Conservation (phyloP, 2,797 vertebrate genomes). For the Serranus cabrilla region DNA sequence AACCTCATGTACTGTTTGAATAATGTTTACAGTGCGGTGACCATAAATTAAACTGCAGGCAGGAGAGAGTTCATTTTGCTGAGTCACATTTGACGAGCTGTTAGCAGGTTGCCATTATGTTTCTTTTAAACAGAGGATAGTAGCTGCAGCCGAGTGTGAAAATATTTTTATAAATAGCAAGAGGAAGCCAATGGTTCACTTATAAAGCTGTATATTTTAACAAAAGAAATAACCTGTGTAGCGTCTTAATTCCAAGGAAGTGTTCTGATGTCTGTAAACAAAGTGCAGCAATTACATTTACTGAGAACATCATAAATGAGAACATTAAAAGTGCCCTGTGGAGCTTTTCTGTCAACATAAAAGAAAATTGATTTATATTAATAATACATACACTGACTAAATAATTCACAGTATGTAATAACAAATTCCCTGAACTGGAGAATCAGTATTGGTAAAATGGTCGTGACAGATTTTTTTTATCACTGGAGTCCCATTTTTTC, state of each 20-base stretch:
- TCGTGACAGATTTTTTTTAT: too few species aligned
- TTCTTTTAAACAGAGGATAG: conserved; percentile 16
- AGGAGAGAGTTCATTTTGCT: conserved; percentile 58
- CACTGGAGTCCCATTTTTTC: too few species aligned
- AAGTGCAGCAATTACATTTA: not conserved
- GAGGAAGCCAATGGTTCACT: conserved; percentile 18
- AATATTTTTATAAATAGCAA: conserved; percentile 30
- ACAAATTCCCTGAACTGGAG: too few species aligned
- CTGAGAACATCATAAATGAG: not conserved
- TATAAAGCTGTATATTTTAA: conserved; percentile 56
- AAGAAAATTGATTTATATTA: too few species aligned
- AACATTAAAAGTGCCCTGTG: too few species aligned
- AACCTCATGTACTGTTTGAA: conserved; percentile 54
- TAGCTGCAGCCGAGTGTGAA: conserved; percentile 8
- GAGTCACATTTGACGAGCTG: conserved; percentile 32
- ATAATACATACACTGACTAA: too few species aligned
- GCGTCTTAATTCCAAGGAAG: conserved; percentile 8
- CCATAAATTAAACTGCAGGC: conserved; percentile 72
- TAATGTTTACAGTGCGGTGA: conserved; percentile 64
- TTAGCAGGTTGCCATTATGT: conserved; percentile 10
- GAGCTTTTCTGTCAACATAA: too few species aligned
- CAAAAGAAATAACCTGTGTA: conserved; percentile 24
- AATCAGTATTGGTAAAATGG: too few species aligned
- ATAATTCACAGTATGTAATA: too few species aligned
- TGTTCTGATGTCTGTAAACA: not conserved